Percentiles rank a stretch among this genome's conserved stretches.
Conservation (phyloP, 2,797 vertebrate species). For the Mormyrops boulengeri region DNA sequence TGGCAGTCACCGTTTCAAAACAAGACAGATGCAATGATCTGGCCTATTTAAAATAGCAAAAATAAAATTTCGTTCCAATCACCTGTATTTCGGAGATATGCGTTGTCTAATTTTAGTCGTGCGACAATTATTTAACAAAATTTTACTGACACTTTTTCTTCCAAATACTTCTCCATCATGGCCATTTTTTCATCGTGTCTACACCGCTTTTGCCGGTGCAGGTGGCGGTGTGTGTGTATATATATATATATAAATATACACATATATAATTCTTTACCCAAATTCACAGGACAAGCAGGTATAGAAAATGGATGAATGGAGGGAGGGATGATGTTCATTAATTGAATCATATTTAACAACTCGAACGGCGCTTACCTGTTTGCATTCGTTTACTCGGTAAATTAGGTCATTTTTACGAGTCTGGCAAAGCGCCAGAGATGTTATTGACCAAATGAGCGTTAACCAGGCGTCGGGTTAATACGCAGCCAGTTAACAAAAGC, state of each 20-base stretch:
- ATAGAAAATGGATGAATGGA: background rate
- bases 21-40: slow-evolving; percentile 50
- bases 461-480: slow-evolving; percentile 61
- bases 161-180: background rate
- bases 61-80: background rate
- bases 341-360: background rate
- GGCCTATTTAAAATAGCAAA: background rate
- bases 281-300: background rate
- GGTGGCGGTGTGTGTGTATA: background rate
- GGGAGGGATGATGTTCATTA: background rate
- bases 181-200: background rate
- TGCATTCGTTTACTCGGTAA: slow-evolving; percentile 4
- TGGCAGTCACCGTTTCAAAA: slow-evolving; percentile 45
- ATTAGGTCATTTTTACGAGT: slow-evolving; percentile 25
- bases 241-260: background rate
- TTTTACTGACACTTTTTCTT: background rate
- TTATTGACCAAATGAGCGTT: slow-evolving; percentile 56
- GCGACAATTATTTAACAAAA: background rate
- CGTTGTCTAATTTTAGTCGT: background rate
- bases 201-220: background rate
- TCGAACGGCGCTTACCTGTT: background rate
- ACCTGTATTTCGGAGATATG: background rate
- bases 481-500: slow-evolving; percentile 48
- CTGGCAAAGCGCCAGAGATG: slow-evolving; percentile 51
- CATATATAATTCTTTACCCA: background rate